Base-by-base conservation (phyloP, 1,140 invertebrate genomes). In the Tenebrio molitor region DNA sequence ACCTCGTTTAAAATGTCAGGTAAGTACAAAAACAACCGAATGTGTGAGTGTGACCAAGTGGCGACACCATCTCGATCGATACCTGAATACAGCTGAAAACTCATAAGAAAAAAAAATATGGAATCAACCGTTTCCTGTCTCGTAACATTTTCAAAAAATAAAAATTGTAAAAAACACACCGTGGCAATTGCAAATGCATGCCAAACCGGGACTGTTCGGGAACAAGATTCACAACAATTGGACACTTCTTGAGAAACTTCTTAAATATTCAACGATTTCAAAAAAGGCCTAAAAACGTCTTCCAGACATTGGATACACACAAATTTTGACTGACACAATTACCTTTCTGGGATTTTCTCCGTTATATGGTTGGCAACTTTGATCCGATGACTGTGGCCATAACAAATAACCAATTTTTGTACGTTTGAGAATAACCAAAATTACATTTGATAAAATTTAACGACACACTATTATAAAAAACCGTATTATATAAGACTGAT, bases 31-130 rank as follows among this genome's bases (percentile, higher is more conserved):
- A 75, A 76, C 74, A 70, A 69, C 67, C 34, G 68, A 74, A 58
- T 58, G 75, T 63, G 76, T 67, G 70, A 69, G 70, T 69, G 66
- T 39, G 53, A 58, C 58, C 69, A 71, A 63, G 68, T 70, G 68
- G 50, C 68, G 69, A 71, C 21, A 58, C 50, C 50, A 58, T 58
- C 50, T 58, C 50, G 50, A 58, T 58, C 50, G 50, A 58, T 58
- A 53, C 46, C 46, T 70, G 50, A 70, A 70, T 58, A 71, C 69
- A 71, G 77, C 77, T 78, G 77, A 78, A 78, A 78, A 78, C 76
- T 77, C 69, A 78, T 70, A 78, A 78, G 74, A 75, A 71, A 72
- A 74, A 53, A 76, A 58, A 58, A 29, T 29, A 29, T 58, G 50
- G 50, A 58, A 25, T 58, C 50, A 58, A 58, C 50, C 50, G 50